Evolutionary conservation across 2,888 invertebrate genomes (phyloP).

Genomic region (Arenicola marina): DNA sequence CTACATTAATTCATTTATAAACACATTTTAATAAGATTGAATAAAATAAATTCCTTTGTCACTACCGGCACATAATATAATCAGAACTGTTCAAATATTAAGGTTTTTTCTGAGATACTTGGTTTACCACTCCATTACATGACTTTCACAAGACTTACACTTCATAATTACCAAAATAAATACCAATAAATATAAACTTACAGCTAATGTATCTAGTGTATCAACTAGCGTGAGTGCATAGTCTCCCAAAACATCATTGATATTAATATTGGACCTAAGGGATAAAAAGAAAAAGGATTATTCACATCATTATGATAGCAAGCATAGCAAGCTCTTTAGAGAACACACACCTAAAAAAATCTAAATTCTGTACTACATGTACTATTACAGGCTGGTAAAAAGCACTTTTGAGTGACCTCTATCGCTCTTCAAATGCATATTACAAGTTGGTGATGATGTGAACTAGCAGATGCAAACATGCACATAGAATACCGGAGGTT

Average conservation of each 20-base stretch:
- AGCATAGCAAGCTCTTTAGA: not conserved
- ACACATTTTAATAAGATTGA: too few relatives aligned
- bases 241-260: conserved; percentile 71
- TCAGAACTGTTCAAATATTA: too few relatives aligned
- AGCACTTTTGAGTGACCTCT: too few relatives aligned
- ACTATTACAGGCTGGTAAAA: not conserved
- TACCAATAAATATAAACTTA: conserved; percentile 37
- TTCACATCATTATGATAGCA: not conserved
- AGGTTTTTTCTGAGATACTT: too few relatives aligned
- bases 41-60: too few relatives aligned
- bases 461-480: too few relatives aligned
- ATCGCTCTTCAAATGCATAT: too few relatives aligned
- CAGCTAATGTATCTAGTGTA: conserved; percentile 68
- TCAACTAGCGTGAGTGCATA: conserved; percentile 69
- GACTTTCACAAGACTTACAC: not conserved
- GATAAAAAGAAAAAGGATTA: conserved; percentile 5
- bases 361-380: not conserved
- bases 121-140: too few relatives aligned
- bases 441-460: too few relatives aligned
- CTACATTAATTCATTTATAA: not conserved
- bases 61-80: too few relatives aligned
- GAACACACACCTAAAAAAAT: not conserved
- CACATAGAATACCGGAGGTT: too few relatives aligned
- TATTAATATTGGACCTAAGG: conserved; percentile 69
- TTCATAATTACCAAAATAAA: not conserved